Evolutionary conservation across 2,113 vertebrate species (phyloP), one percentile per base, ranked within the genome.

Genomic region (Tenebrosternarchus preto): DNA sequence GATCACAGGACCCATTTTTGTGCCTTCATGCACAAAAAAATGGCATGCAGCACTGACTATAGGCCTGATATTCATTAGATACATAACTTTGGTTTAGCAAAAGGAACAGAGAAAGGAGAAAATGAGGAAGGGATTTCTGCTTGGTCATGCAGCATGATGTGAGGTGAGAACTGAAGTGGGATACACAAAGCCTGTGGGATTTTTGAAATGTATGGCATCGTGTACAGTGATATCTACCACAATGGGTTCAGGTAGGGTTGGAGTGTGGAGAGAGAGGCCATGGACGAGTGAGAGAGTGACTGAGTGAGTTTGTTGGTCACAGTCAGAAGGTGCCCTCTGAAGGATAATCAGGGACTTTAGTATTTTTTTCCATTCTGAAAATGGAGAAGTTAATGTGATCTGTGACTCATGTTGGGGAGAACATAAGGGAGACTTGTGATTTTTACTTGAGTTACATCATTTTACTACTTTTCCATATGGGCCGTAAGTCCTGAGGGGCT

Each of bases 341-440:
- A 70, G 82, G 71, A 80, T 84, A 83, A 85, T 82, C 76, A 84
- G 77, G 89, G 88, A 90, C 84, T 85, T n/a, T 88, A 75, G 85
- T 84, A 39, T 74, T 80, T 90, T 83, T 93, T 94, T 93, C 92
- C 93, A 92, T 86, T 90, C 84, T 89, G 90, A 86, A 92, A 92
- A 92, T 89, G 85, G 87, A 91, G 87, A 92, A 88, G 82, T 81
- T 31, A 1, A 73, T 81, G 43, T 79, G 85, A 89, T 82, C 78
- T 1, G 36, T 90, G 89, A 90, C 84, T 89, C 78, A 84, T 85
- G 78, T 73, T 83, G 77, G 69, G 72, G 66, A 82, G 81, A 85
- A 84, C 85, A 85, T 79, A 85, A 86, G 79, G 60, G 69, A 55
- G 64, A 55, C 66, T 80, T 82, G 82, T 84, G 75, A 72, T 87